Evolutionary conservation across 1,140 invertebrate genomes (phyloP), one percentile per base, ranked within the genome.

Genomic region (Zaprionus tsacasi): DNA sequence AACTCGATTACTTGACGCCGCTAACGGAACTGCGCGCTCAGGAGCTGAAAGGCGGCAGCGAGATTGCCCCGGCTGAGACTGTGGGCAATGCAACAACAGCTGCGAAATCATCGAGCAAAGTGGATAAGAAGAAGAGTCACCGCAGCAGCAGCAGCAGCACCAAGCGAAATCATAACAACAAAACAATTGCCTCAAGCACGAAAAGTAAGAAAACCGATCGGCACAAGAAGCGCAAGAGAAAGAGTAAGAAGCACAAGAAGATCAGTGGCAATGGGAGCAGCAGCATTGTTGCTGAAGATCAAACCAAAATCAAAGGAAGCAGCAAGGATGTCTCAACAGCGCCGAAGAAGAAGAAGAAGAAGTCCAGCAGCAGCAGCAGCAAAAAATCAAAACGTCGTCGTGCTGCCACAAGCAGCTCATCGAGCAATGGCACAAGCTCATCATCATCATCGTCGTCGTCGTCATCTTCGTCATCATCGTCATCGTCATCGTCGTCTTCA

Each of bases 1-100:
- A 97, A 65, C 95, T 97, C 66, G 96, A 98, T 67, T 97, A 96
- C 92, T 93, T 95, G 1, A 98, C 97, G 4, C 97, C 97, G 11
- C 91, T 98, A 15, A 97, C 96, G 33, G 95, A 95, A 70, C 92
- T 98, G 54, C 93, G 96, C 40, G 96, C 97, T 72, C 94, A 96
- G 63, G 97, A 98, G 91, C 90, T 98, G 0, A 88, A 89, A 58
- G 70, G 82, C 36, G 63, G 6, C 94, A 93, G 94, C 71, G 96
- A 96, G n/a, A 55, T 10, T 35, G 68, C 45, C 30, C 38, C 69
- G 30, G 56, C 58, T 35, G 36, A 66, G 17, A 52, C 65, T 38
- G 70, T 54, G 35, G n/a, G 63, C 17, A 65, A 21, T 21, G 2
- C 52, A 33, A 61, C 50, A 70, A 67, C 66, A 60, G 57, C 25